Base-by-base conservation (phyloP, 2,113 vertebrate species). In the Pachycephala philippinensis region DNA sequence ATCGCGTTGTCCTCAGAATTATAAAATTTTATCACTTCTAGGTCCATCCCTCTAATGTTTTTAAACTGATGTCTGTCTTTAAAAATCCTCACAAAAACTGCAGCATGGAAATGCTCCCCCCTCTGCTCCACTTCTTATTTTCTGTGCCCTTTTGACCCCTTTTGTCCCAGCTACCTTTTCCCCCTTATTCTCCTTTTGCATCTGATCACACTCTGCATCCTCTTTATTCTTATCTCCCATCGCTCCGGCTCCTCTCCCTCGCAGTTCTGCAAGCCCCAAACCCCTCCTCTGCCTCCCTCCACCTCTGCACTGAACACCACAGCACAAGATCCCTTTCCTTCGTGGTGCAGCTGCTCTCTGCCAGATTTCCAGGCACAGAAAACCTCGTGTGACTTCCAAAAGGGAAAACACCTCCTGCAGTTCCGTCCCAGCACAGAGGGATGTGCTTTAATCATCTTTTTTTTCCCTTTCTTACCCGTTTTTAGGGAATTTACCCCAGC, bases 171-270 rank as follows among this genome's bases (percentile, higher is more conserved):
- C 77, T 59, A 78, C 65, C 31, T 75, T 94, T 71, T 31, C 0
- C 15, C 59, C 40, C 39, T 81, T 77, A 79, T 93, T 93, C 92
- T 92, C 78, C 85, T 95, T 95, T 59, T 70, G 44, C 82, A 72
- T 70, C 84, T 85, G 65, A 71, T 75, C 81, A 14, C 13, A 16
- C 47, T 65, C 74, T 87, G 91, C 91, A 85, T 91, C 92, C 86
- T 96, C 91, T 94, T 94, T 93, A 52, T 53, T 77, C 84, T 93
- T 63, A 72, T 84, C 91, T 93, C 31, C 88, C 71, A 47, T 89
- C 33, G 0, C 88, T 65, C 45, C 80, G 28, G 76, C 90, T 92
- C 93, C 70, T 88, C 76, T 95, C 92, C 64, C 88, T 80, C 54
- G 50, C 50, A 35, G 76, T 45, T 61, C 91, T 90, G 89, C 89